Conservation (phyloP, 2,797 vertebrate genomes). For the Poliocrania exsul region DNA sequence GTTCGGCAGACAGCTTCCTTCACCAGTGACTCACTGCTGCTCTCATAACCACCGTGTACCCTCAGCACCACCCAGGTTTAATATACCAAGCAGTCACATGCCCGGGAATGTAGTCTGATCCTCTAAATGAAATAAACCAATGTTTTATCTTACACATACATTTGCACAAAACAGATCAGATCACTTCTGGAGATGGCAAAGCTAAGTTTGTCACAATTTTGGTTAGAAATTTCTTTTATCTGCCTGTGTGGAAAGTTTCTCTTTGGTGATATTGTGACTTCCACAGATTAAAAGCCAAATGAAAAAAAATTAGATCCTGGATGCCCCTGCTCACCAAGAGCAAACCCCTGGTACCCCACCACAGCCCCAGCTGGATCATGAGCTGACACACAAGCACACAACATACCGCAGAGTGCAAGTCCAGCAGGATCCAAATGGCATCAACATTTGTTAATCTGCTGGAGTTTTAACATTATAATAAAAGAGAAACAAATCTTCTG, state of each 20-base stretch:
- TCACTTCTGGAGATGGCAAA: neutral
- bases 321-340: neutral
- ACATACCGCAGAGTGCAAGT: neutral
- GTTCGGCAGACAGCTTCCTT: neutral
- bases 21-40: neutral
- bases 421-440: neutral
- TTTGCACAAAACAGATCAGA: neutral
- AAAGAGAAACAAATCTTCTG: neutral
- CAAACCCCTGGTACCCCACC: neutral
- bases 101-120: neutral
- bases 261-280: neutral
- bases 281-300: neutral
- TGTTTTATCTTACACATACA: neutral
- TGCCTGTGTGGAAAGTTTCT: neutral
- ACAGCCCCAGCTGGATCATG: neutral
- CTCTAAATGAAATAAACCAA: neutral
- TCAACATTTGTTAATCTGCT: neutral
- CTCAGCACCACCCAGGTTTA: neutral
- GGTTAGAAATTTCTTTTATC: neutral
- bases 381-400: neutral
- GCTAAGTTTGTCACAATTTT: neutral
- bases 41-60: fast-evolving
- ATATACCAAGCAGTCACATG: neutral
- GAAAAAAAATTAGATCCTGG: neutral
- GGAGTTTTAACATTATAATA: neutral